Base-by-base conservation (phyloP, 2,888 invertebrate species). In the Phrixothrix hirtus region DNA sequence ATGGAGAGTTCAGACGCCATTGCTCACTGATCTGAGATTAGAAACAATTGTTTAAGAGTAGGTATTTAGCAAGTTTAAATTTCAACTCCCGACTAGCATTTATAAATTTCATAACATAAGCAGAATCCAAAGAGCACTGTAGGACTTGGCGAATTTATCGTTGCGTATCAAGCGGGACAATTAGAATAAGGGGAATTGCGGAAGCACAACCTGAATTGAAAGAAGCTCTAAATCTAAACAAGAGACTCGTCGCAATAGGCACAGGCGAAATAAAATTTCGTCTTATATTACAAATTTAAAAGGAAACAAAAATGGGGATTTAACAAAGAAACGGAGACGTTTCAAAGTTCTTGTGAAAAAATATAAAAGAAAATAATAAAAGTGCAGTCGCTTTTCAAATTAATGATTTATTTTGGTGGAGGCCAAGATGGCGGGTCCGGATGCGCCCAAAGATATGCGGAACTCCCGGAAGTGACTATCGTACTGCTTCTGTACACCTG, bases 391-490 rank as follows among this genome's bases (percentile, higher is more conserved):
- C 66, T 65, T 68, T 65, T 65, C 58, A 67, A 64, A 67, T 67
- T 67, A 69, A 68, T 68, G 69, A 69, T 69, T 69, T 69, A 68
- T 69, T 66, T 63, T 61, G 55, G 59, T 50, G 43, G 58, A 54
- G 59, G 60, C 60, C 64, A 62, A 63, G 61, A 64, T 64, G 64
- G 64, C 62, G 57, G 58, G 44, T 13, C 51, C 60, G 63, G 62
- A 63, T 53, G 42, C 46, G 42, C 58, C 37, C 51, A 53, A 55
- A 59, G 58, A 56, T 58, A 52, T 58, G 57, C 58, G 58, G 58
- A 57, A 58, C 51, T 53, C 59, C n/a, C 57, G 57, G 50, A 53
- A 37, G 51, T 37, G 53, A 55, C 48, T 35, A 39, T 54, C 48
- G 48, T 41, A 45, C 43, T 43, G 39, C 39, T 36, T 44, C 54